Base-by-base conservation (phyloP, 2,113 vertebrate genomes). In the Epinephelus fuscoguttatus region DNA sequence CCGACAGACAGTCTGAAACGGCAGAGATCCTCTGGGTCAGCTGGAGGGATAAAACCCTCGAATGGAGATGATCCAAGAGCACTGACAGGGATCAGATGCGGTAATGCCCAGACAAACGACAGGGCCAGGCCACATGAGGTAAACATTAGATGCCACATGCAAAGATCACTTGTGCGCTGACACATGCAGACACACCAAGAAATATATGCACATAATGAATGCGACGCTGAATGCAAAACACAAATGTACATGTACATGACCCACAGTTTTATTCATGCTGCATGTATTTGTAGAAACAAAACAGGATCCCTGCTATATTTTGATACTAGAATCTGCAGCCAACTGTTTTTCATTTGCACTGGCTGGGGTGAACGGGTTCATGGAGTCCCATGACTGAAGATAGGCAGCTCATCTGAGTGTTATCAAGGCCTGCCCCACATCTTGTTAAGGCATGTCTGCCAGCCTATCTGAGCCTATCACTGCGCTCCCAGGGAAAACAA, bases 361-460 rank as follows among this genome's bases (percentile, higher is more conserved):
- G 78, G 57, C 78, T 21, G 70, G 86, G 89, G 88, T 93, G 90
- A 93, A 27, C 19, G 49, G 63, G 92, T 94, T 15, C 92, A 89
- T 19, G 11, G 47, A 88, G 82, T 91, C 90, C 70, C 86, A 91
- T 92, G 90, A 94, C 91, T 25, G 27, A 86, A 91, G 92, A 92
- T 91, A 93, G 84, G 82, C 80, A 70, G 67, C 85, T 90, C 86
- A 90, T 93, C 85, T 81, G 89, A 88, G 81, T 84, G 84, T 88
- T 92, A 89, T 92, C 90, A 77, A 80, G 78, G 71, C 87, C 86
- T 82, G 86, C 84, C 90, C 82, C 86, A 91, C 88, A 92, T 91
- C 90, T 90, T 93, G 92, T 93, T 85, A 85, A 86, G 89, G 90
- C 92, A 90, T 70, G 92, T 93, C 91, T 86, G 85, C 86, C 83